Evolutionary conservation across 92 coral and sea anemone genomes (phyloP), one percentile per base, ranked within the genome.

Genomic region (Siderastrea siderea): DNA sequence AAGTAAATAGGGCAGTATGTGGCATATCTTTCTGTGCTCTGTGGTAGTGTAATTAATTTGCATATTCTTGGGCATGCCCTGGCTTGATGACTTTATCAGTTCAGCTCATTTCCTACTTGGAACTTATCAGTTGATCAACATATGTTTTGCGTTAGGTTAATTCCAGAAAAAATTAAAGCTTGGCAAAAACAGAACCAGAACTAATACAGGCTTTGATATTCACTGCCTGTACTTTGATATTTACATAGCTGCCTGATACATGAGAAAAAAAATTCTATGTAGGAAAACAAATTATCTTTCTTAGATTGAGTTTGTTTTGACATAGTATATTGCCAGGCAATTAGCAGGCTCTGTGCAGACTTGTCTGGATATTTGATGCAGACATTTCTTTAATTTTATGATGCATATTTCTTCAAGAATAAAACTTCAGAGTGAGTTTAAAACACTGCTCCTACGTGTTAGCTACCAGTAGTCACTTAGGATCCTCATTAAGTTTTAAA

Each of bases 121-220:
- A 15, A 45, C 71, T 61, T 7, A 78, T 79, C 59, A 79, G 83
- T 79, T 48, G 71, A 10, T 44, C 46, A 78, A 64, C 60, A 82
- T 48, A 82, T 82, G 86, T 71, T 71, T 47, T 82, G 68, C 68
- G 44, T 81, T 54, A 81, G 86, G 44, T 70, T 69, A 53, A 68
- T 69, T 81, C 64, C 49, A 14, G 68, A 15, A 58, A 2, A 65
- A 50, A 44, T 47, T 14, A 52, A 57, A 81, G 11, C 53, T 5
- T 46, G 55, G 17, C 49, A 71, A 57, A 70, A 82, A 82, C 45
- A 70, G 68, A 60, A 47, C 16, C 6, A 1, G 5, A 45, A 43
- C 38, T 26, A 26, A 26, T 26, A 26, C 38, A 26, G 38, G 38
- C 3, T 11, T 53, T 50, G 47, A 19, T 74, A 74, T 74, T 74